Evolutionary conservation across 1,140 invertebrate species (phyloP), one percentile per base, ranked within the genome.

Genomic region (Piezodorus guildinii): DNA sequence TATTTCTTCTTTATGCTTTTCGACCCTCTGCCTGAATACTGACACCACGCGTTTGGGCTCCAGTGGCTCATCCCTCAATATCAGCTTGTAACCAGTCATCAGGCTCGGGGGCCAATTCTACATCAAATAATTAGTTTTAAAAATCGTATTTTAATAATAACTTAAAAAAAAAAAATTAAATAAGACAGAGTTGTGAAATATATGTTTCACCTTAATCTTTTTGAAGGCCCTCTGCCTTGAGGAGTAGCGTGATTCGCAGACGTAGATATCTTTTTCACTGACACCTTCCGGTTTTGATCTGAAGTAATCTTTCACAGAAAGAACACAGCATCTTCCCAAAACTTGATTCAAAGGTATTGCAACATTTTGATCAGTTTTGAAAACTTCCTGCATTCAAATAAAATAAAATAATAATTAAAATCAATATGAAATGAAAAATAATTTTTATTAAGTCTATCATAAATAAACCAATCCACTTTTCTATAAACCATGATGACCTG

Each of bases 291-390:
- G 93, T 67, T 83, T 83, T 72, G 84, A 84, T 70, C 91, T 89
- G 71, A 97, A 92, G 75, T 96, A 99, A 72, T 98, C 94, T 70
- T 93, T 94, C 1, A 96, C 89, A 72, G 87, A 91, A 80, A 98
- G 84, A 16, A 99, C 92, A 73, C 86, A 92, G 74, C 95, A 98
- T 67, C 88, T 84, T 4, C 94, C 94, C n/a, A 87, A 78, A 21
- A 99, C 85, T 72, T 94, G 88, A 66, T 87, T 86, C 68, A 98
- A 77, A 0, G 90, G 86, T 17, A 93, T 81, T 5, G 87, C 87
- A 67, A 90, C 82, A 70, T 89, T 85, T 65, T 87, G 82, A 68
- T 96, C 92, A 66, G 91, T 96, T 75, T 96, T 93, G 73, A 99
- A 98, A 15, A 98, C 87, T 76, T 98, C 95, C 74, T 96, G 70